Evolutionary conservation across 2,113 vertebrate species (phyloP).

Genomic region (Megalops atlanticus): DNA sequence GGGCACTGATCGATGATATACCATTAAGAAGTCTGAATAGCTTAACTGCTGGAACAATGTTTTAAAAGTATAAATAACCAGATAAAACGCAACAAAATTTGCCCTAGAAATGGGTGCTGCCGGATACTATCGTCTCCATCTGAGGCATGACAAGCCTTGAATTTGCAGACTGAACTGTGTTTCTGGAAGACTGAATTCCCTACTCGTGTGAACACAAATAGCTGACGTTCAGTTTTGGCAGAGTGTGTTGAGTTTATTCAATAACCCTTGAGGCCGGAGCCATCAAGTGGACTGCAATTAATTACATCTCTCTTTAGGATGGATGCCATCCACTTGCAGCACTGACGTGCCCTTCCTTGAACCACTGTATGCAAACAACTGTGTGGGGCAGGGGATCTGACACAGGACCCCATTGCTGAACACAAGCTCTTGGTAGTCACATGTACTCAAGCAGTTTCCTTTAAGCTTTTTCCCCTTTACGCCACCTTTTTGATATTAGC

Average conservation of each 20-base stretch:
- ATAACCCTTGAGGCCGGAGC: not conserved
- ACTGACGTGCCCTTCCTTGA: not conserved
- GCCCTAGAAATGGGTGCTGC: not conserved
- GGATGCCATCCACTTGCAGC: not conserved
- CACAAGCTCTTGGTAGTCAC: not conserved
- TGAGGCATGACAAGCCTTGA: not conserved
- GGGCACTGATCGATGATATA: not conserved
- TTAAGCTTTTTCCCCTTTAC: too few relatives aligned
- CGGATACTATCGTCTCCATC: not conserved
- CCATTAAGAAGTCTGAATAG: not conserved
- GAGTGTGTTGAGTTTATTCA: not conserved
- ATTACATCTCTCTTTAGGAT: not conserved
- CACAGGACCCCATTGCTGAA: not conserved
- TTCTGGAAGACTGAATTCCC: not conserved
- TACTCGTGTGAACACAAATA: not conserved
- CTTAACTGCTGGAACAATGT: not conserved
- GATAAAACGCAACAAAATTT: not conserved
- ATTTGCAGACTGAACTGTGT: not conserved
- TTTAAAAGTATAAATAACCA: not conserved
- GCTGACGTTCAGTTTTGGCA: not conserved
- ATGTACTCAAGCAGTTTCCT: not conserved
- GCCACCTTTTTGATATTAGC: too few relatives aligned
- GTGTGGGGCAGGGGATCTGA: not conserved
- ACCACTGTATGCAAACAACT: not conserved
- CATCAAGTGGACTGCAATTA: not conserved